Percentiles rank a stretch among this genome's conserved stretches.
Conservation (phyloP, 2,113 vertebrate genomes). For the Guaruba guarouba region DNA sequence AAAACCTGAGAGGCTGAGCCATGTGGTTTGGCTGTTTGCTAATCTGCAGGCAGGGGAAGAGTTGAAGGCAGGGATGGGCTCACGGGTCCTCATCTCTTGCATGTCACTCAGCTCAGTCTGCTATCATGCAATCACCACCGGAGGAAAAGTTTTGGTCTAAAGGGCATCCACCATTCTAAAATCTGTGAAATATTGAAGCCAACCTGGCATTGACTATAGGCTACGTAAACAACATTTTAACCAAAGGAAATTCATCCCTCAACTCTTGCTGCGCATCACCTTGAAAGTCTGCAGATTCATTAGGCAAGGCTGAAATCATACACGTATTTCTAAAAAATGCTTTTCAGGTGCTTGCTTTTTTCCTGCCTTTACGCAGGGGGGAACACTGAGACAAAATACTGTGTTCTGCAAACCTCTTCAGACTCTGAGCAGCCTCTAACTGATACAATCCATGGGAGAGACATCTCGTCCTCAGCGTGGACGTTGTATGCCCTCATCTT, state of each 20-base stretch:
- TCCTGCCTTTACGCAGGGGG: background rate
- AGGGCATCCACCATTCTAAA: background rate
- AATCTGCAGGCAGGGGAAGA: background rate
- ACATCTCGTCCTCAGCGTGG: background rate
- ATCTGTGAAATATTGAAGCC: background rate
- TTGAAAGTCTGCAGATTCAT: background rate
- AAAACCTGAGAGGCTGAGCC: background rate
- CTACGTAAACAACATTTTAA: background rate
- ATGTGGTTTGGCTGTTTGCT: background rate
- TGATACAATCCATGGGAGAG: fast-evolving
- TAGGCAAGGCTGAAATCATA: background rate
- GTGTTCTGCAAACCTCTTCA: background rate
- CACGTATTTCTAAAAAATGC: background rate
- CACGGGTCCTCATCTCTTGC: background rate
- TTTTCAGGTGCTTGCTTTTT: background rate
- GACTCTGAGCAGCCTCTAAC: background rate
- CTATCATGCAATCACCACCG: background rate
- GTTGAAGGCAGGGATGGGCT: background rate
- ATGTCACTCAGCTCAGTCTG: background rate
- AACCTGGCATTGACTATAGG: background rate
- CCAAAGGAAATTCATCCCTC: background rate
- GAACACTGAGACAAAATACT: background rate
- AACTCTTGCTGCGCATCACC: background rate
- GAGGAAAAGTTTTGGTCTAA: background rate
- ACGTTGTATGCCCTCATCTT: fast-evolving